phyloP scores from a whole-genome alignment of 2,888 invertebrate species.

The Balanococcus diminutus region DNA sequence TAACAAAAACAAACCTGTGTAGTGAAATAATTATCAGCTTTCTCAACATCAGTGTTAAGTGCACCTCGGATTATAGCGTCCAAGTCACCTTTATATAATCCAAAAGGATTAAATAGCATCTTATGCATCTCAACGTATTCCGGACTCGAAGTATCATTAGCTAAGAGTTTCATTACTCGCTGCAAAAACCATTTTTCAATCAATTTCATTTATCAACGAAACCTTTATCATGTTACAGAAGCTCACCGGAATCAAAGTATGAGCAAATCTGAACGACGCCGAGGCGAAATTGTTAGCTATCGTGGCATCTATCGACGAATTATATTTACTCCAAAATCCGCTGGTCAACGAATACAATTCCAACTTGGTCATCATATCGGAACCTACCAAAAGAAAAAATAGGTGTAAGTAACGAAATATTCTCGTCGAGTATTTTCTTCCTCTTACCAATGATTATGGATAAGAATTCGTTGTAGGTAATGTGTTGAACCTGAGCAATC shows the following conservation, averaged over 20 bases:
- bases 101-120: conserved; percentile 81
- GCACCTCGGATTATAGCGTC: conserved; percentile 72
- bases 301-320: conserved; percentile 72
- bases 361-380: conserved; percentile 66
- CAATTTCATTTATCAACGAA: neutral
- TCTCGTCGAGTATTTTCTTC: neutral
- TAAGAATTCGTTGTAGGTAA: conserved; percentile 82
- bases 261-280: conserved; percentile 87
- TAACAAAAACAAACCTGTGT: conserved; percentile 66
- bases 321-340: conserved; percentile 68
- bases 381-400: conserved; percentile 62
- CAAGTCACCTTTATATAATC: conserved; percentile 70
- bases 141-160: conserved; percentile 64
- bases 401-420: neutral
- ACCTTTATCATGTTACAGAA: neutral
- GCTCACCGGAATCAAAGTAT: conserved; percentile 77
- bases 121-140: conserved; percentile 76
- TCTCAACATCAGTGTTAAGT: conserved; percentile 69
- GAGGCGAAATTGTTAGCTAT: conserved; percentile 85
- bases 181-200: conserved; percentile 60
- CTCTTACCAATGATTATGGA: conserved; percentile 74
- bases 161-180: conserved; percentile 73
- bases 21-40: conserved; percentile 69
- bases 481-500: conserved; percentile 84
- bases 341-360: conserved; percentile 64